Evolutionary conservation across 2,113 vertebrate genomes (phyloP).

Genomic region (Cyprinodon variegatus): DNA sequence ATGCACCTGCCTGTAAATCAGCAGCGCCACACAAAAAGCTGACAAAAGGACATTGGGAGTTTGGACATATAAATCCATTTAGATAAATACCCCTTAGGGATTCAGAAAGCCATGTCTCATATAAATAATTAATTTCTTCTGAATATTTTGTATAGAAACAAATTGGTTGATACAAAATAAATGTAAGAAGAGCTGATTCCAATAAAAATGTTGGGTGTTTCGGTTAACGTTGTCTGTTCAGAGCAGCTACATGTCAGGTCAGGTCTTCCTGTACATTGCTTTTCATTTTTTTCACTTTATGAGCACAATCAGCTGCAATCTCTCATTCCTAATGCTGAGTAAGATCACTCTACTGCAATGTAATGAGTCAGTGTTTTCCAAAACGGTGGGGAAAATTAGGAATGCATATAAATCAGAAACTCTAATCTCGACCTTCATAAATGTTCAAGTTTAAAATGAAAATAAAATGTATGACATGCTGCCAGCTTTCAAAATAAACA

Average conservation of each 20-base stretch:
- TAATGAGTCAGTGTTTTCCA: too few relatives aligned
- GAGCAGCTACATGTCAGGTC: not conserved
- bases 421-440: too few relatives aligned
- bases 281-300: not conserved
- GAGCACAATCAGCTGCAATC: not conserved
- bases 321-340: constrained; percentile 11
- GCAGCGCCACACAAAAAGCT: constrained; percentile 19
- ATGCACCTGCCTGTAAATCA: constrained; percentile 59
- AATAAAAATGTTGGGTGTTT: not conserved
- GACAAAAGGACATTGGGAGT: constrained; percentile 33
- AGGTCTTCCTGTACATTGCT: not conserved
- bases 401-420: too few relatives aligned
- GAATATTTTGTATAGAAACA: constrained; percentile 17
- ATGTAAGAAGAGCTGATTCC: constrained; percentile 17
- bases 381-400: too few relatives aligned
- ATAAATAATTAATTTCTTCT: constrained; percentile 39
- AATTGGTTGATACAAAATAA: constrained; percentile 15
- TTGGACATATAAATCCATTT: constrained; percentile 50
- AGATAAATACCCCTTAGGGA: constrained; percentile 30
- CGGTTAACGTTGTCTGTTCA: not conserved
- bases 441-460: too few relatives aligned
- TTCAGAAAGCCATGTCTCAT: constrained; percentile 28
- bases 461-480: not conserved
- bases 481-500: not conserved
- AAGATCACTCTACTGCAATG: not conserved